A percentile compares a stretch with the other conserved stretches of the same genome.
These are phyloP conservation scores for Sebastes fasciatus DNA, from an alignment of 2,113 vertebrate species.

Conservation along the genomic window DNA sequence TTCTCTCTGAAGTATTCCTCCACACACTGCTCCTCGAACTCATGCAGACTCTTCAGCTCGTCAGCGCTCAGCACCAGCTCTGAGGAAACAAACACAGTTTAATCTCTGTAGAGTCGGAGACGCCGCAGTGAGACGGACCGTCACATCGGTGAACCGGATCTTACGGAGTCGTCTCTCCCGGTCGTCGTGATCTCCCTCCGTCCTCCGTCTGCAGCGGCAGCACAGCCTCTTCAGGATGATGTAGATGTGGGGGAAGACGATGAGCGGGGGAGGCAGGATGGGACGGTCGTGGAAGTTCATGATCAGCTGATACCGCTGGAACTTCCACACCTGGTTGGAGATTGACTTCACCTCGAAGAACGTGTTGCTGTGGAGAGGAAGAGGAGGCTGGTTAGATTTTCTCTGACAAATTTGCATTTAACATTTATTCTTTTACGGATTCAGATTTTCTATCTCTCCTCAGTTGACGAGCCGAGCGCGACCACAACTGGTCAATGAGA, in stretches of 20 bases:
- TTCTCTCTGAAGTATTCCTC: conserved; percentile 96
- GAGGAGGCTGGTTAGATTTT: not conserved
- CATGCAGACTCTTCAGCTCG: conserved; percentile 93
- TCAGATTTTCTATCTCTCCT: not conserved
- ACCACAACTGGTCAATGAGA: no score
- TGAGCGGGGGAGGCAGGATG: conserved; percentile 94
- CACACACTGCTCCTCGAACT: conserved; percentile 97
- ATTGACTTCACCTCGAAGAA: conserved; percentile 99
- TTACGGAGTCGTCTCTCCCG: conserved; percentile 92
- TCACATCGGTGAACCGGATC: conserved; percentile 42
- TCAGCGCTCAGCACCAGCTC: conserved; percentile 93
- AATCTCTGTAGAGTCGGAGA: not conserved
- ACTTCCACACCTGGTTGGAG: conserved; percentile 99
- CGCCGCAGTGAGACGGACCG: no score
- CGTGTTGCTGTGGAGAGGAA: conserved; percentile 88
- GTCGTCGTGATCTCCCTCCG: conserved; percentile 90
- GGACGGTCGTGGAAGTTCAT: conserved; percentile 98
- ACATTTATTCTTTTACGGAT: no score
- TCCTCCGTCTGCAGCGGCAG: conserved; percentile 84
- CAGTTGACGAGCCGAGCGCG: not conserved
- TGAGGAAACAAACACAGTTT: conserved; percentile 59
- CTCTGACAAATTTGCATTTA: no score
- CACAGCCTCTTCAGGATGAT: conserved; percentile 88
- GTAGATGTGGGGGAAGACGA: conserved; percentile 93
- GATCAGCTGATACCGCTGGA: conserved; percentile 97